A percentile compares a stretch with the other conserved stretches of the same genome.
Evolutionary conservation across 2,888 invertebrate species (phyloP).

Genomic region (Harpalus rufipes): DNA sequence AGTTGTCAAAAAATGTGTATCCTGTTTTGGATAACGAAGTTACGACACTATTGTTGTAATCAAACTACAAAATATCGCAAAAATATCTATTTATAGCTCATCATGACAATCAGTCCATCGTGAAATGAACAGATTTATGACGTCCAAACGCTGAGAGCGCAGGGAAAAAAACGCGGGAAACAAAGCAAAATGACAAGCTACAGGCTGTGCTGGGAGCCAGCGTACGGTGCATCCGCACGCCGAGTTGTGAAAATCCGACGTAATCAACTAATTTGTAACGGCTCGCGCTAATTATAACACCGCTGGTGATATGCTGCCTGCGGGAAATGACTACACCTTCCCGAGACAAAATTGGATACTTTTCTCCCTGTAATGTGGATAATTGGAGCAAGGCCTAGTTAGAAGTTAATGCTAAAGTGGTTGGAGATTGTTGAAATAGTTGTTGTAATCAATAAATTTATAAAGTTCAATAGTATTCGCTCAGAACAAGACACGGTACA

Average conservation of each 20-base stretch:
- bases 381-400: not conserved
- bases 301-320: slow-evolving; percentile 50
- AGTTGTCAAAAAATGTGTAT: not conserved
- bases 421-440: not conserved
- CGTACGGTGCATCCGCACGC: not conserved
- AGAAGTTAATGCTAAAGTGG: not conserved
- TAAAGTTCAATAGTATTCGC: too few species aligned
- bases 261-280: slow-evolving; percentile 62
- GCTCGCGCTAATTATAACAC: slow-evolving; percentile 56
- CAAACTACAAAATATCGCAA: not conserved
- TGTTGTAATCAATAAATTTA: not conserved
- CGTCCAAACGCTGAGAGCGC: not conserved
- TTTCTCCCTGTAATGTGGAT: not conserved
- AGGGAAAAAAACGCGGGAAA: slow-evolving; percentile 20
- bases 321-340: not conserved
- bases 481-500: too few species aligned
- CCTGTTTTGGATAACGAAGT: too few species aligned
- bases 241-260: slow-evolving; percentile 45
- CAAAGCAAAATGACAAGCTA: slow-evolving; percentile 14
- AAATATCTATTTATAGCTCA: not conserved
- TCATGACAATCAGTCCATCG: slow-evolving; percentile 20
- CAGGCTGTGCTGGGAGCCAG: not conserved
- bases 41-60: too few species aligned
- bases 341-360: not conserved
- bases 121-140: slow-evolving; percentile 53